phyloP scores from a whole-genome alignment of 2,797 vertebrate genomes.

The Chanos chanos region DNA sequence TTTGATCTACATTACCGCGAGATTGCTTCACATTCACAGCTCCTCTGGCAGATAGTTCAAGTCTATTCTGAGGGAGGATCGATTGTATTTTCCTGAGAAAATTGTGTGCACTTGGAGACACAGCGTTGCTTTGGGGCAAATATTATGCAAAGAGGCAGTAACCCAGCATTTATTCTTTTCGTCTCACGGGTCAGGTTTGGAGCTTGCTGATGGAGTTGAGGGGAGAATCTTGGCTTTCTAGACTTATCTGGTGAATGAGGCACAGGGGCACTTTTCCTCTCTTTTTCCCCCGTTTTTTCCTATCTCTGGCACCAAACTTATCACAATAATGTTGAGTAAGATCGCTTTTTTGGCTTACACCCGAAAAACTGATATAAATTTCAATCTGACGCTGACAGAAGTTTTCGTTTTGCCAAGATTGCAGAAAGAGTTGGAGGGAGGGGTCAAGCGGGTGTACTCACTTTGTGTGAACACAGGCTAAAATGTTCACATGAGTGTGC shows the following conservation, averaged over 20 bases:
- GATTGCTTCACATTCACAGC: slow-evolving; percentile 35
- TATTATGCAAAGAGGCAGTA: slow-evolving; percentile 61
- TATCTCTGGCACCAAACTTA: slow-evolving; percentile 79
- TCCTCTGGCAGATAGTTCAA: slow-evolving; percentile 46
- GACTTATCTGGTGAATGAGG: slow-evolving; percentile 72
- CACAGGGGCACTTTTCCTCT: slow-evolving; percentile 68
- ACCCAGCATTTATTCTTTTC: slow-evolving; percentile 46
- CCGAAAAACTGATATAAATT: slow-evolving; percentile 80
- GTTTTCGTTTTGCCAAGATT: slow-evolving; percentile 78
- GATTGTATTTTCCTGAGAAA: slow-evolving; percentile 54
- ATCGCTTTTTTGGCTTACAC: slow-evolving; percentile 72
- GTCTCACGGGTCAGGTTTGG: slow-evolving; percentile 59
- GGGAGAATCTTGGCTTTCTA: slow-evolving; percentile 70
- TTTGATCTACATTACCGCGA: slow-evolving; percentile 31
- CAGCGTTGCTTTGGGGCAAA: slow-evolving; percentile 42
- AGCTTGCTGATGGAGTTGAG: slow-evolving; percentile 62
- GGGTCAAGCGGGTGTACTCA: slow-evolving; percentile 33
- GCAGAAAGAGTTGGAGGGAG: slow-evolving; percentile 61
- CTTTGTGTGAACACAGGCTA: slow-evolving; percentile 51
- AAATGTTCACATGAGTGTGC: slow-evolving; percentile 49
- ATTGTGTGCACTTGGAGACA: slow-evolving; percentile 44
- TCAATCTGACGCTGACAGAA: slow-evolving; percentile 75
- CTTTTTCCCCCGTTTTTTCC: slow-evolving; percentile 70
- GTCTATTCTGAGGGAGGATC: slow-evolving; percentile 40
- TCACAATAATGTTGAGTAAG: slow-evolving; percentile 78